These are phyloP conservation scores for Heptranchias perlo DNA, from an alignment of 2,113 vertebrate genomes.

Conservation along the genomic window DNA sequence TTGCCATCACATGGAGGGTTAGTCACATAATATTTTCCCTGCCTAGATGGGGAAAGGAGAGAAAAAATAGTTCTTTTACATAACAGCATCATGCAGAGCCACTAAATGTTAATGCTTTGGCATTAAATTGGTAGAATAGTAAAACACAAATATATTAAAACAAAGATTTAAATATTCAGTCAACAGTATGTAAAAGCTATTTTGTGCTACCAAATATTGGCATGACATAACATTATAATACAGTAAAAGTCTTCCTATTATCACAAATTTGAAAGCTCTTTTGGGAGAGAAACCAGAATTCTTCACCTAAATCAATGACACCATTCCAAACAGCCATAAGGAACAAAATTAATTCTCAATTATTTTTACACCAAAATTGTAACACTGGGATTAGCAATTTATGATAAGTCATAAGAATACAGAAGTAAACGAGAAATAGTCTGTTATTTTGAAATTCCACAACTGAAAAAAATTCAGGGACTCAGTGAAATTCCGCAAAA, in stretches of 20 bases:
- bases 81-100: background rate
- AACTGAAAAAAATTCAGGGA: background rate
- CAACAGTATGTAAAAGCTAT: background rate
- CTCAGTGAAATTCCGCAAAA: background rate
- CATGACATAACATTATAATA: background rate
- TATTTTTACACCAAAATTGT: background rate
- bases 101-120: background rate
- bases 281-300: background rate
- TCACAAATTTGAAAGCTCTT: background rate
- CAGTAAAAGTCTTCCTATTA: background rate
- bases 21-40: background rate
- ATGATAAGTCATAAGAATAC: background rate
- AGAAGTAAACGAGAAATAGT: background rate
- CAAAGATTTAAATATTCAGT: background rate
- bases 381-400: background rate
- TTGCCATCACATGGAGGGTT: background rate
- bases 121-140: background rate
- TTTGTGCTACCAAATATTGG: background rate
- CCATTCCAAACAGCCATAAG: background rate
- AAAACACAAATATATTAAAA: background rate
- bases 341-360: background rate
- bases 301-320: background rate
- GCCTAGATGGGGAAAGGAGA: background rate
- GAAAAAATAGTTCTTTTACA: background rate
- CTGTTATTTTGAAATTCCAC: background rate